Percentiles rank a stretch among this genome's conserved stretches.
Conservation (phyloP, 64 coral and sea anemone species). For the Acropora yongei region DNA sequence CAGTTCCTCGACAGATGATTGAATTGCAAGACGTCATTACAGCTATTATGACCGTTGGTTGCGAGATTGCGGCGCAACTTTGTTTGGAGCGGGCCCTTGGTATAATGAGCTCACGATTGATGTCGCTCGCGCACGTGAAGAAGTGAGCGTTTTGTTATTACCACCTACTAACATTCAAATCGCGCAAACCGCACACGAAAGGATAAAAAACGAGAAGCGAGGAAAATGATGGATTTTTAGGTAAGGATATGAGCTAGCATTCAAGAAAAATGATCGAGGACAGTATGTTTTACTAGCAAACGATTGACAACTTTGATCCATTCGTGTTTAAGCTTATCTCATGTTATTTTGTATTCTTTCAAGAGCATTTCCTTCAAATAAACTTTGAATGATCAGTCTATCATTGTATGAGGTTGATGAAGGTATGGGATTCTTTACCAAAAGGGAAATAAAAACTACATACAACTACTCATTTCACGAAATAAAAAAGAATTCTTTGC, state of each 20-base stretch:
- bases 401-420: no score
- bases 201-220: neutral
- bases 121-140: conserved; percentile 13
- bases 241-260: no score
- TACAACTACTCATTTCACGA: no score
- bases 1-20: neutral
- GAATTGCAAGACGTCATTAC: neutral
- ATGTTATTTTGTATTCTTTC: neutral
- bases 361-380: neutral
- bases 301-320: no score
- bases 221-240: no score
- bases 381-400: neutral
- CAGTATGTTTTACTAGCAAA: no score
- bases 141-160: conserved; percentile 21
- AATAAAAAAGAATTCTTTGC: no score
- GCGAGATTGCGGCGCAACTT: neutral
- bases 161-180: neutral
- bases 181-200: neutral
- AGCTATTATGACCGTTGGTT: conserved; percentile 1
- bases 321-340: no score
- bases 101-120: neutral
- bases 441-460: no score
- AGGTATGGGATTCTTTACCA: no score
- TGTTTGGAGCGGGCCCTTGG: neutral
- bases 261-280: no score